Conservation (phyloP, 1,140 invertebrate species). For the Formica selysi region DNA sequence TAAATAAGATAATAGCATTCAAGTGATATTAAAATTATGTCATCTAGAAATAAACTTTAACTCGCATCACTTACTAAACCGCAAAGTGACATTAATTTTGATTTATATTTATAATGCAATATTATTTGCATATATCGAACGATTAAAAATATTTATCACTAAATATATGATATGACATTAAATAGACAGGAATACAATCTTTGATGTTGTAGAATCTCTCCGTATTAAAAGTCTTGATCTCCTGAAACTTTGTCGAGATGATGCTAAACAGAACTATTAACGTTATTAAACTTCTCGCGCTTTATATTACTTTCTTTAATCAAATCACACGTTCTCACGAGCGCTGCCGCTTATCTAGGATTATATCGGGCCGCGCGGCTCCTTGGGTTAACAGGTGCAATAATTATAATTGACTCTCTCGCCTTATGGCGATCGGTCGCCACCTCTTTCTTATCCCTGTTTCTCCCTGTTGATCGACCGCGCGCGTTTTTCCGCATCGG, state of each 20-base stretch:
- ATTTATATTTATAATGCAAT: background rate
- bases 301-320: conserved; percentile 44
- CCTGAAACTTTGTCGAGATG: background rate
- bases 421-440: conserved; percentile 69
- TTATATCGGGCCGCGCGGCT: conserved; percentile 59
- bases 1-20: too few relatives aligned
- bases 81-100: background rate
- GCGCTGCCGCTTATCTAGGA: conserved; percentile 50
- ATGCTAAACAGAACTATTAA: background rate
- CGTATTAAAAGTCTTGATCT: background rate
- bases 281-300: background rate
- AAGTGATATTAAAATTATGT: background rate
- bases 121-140: background rate
- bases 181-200: background rate
- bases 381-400: conserved; percentile 69
- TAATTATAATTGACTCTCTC: conserved; percentile 73
- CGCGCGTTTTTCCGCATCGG: conserved; percentile 65
- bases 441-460: conserved; percentile 68
- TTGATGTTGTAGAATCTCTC: background rate
- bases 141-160: background rate
- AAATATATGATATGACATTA: background rate
- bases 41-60: background rate
- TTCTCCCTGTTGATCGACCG: conserved; percentile 43
- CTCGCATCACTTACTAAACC: background rate
- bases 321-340: conserved; percentile 38